phyloP scores from a whole-genome alignment of 2,113 vertebrate genomes.

The Petrocephalus zakoni region DNA sequence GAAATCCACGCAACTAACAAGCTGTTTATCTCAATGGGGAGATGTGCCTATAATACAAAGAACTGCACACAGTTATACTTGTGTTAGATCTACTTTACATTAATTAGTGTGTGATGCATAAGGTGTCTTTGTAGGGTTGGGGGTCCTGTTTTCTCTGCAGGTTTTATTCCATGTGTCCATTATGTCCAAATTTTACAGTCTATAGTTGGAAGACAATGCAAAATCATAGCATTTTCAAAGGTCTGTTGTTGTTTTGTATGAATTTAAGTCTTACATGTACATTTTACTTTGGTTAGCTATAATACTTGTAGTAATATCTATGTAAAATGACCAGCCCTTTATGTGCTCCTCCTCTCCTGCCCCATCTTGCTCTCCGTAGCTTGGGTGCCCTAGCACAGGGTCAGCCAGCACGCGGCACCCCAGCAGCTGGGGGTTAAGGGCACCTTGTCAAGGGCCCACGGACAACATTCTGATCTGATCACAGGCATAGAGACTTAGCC shows the following conservation, averaged over 20 bases:
- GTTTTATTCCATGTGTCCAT: no score
- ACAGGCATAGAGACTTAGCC: background rate
- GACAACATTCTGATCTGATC: background rate
- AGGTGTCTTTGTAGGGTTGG: background rate
- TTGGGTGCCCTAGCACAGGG: background rate
- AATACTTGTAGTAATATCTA: background rate
- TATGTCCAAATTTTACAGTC: no score
- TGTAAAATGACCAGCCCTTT: no score
- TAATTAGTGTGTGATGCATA: no score
- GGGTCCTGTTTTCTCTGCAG: no score
- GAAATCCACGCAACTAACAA: background rate
- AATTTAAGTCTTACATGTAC: background rate
- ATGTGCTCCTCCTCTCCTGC: background rate
- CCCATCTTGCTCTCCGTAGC: background rate
- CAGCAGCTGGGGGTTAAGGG: background rate
- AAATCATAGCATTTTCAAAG: no score
- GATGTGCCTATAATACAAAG: background rate
- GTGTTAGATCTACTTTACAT: background rate
- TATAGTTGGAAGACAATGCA: no score
- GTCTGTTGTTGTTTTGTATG: background rate
- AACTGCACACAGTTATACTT: background rate
- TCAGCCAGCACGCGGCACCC: background rate
- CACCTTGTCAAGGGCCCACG: background rate
- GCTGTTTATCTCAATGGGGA: background rate
- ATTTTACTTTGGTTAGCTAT: background rate